Evolutionary conservation across 2,888 invertebrate genomes (phyloP), one percentile per base, ranked within the genome.

Genomic region (Netelia melanura): DNA sequence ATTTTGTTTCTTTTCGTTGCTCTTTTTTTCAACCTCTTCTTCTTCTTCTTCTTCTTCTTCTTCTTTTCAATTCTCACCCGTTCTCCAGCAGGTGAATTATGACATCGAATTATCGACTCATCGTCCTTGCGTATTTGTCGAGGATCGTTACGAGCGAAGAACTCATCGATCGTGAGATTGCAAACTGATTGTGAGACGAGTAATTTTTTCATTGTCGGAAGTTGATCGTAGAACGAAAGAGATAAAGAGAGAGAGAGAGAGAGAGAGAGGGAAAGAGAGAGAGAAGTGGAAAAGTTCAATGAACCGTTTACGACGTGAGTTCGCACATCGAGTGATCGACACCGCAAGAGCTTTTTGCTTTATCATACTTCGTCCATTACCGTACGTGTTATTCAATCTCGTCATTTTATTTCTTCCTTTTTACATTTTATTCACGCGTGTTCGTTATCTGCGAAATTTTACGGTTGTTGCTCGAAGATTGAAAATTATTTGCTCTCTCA

Each of bases 131-230:
- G 48, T 54, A 61, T 75, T 58, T 65, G 76, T 65, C 70, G 71
- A 61, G 23, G 30, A 11, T 6, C 9, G 48, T 48, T 48, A 48
- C 30, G 30, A 30, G 30, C 30, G 14, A 48, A 68, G 68, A 44
- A 68, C 68, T 68, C 56, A 44, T 67, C 21, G 79, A 61, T 80
- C 76, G 80, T 71, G 48, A 54, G 56, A 58, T 77, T 58, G 67
- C 65, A n/a, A 58, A 77, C 14, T 30, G 62, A 61, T 17, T 17
- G 17, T 17, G 17, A 17, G 64, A 62, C 38, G 62, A 62, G 71
- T 61, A 78, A 71, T 80, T 80, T 76, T 83, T 68, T 64, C 83
- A 48, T 17, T 71, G 75, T 58, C 79, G 43, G 62, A 54, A 54
- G 75, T 62, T 58, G 68, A 38, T 23, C 43, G 9, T 44, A 23